Percentiles rank a stretch among this genome's conserved stretches.
These are phyloP conservation scores for Macrobrachium rosenbergii DNA, from an alignment of 1,140 invertebrate species.

Conservation along the genomic window DNA sequence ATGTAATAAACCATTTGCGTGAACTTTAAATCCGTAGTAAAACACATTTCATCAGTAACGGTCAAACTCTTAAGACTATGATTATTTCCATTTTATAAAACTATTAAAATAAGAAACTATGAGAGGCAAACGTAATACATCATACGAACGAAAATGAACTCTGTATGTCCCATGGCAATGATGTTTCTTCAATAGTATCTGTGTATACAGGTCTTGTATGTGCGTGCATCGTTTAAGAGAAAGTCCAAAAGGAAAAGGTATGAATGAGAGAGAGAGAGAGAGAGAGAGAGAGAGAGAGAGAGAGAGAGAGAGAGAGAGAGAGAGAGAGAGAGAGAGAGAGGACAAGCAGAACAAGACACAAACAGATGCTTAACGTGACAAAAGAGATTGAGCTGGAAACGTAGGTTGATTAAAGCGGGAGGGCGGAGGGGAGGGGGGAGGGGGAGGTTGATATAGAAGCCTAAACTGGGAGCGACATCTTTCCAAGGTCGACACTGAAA, in stretches of 20 bases:
- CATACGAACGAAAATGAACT: background rate
- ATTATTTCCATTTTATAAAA: conserved; percentile 29
- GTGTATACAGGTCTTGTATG: background rate
- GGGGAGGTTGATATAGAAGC: background rate
- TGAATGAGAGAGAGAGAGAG: conserved; percentile 3
- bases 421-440: too few species aligned
- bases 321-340: conserved; percentile 19
- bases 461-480: too few species aligned
- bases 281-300: conserved; percentile 20
- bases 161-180: conserved; percentile 3
- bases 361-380: background rate
- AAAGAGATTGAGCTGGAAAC: background rate
- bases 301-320: conserved; percentile 28
- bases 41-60: conserved; percentile 33
- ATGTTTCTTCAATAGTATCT: background rate
- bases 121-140: conserved; percentile 27
- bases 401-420: background rate
- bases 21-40: conserved; percentile 20
- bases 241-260: background rate
- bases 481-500: too few species aligned
- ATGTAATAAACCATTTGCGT: conserved; percentile 13
- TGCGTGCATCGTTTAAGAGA: background rate
- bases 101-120: conserved; percentile 44
- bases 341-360: background rate
- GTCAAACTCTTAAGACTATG: conserved; percentile 22